Evolutionary conservation across 2,888 invertebrate genomes (phyloP), one percentile per base, ranked within the genome.

Genomic region (Metacarcinus magister): DNA sequence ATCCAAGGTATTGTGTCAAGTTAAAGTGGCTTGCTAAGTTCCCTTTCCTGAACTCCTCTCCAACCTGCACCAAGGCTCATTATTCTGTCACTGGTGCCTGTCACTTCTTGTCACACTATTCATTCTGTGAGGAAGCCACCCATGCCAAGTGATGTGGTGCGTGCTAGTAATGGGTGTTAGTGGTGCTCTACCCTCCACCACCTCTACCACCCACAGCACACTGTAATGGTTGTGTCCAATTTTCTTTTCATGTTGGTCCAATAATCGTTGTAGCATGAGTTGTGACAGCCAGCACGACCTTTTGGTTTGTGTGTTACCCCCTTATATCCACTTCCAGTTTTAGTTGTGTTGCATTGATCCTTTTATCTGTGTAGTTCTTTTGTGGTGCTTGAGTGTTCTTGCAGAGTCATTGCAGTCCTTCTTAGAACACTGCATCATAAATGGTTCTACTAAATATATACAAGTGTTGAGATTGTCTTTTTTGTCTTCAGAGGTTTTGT

Each of bases 21-120:
- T 8, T 87, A 10, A n/a, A 92, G 7, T 44, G 46, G 46, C 91
- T 92, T 13, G 48, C 28, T 23, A 46, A 23, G 2, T 92, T 44
- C 10, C 91, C 28, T 92, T 7, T 39, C 8, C 46, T 19, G 92
- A 32, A 5, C 32, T 28, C 10, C 32, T 54, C 82, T n/a, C n/a
- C 48, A 82, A 43, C 82, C 67, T 95, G 54, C 82, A 87, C 82
- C 10, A 91, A 92, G 95, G 82, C 82, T 95, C 44, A 60, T 95
- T 91, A 43, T 43, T 54, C 46, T 96, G 93, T 95, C 93, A 94
- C 60, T 93, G 92, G 94, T 95, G 93, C 75, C 96, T 95, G 94
- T 96, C 82, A 94, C 95, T 46, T 96, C 96, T 94, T 94, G 94
- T 95, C 95, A 96, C 96, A 96, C 93, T 87, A 96, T 96, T 93